These are phyloP conservation scores for Opisthocomus hoazin DNA, from an alignment of 2,113 vertebrate genomes.

Conservation along the genomic window DNA sequence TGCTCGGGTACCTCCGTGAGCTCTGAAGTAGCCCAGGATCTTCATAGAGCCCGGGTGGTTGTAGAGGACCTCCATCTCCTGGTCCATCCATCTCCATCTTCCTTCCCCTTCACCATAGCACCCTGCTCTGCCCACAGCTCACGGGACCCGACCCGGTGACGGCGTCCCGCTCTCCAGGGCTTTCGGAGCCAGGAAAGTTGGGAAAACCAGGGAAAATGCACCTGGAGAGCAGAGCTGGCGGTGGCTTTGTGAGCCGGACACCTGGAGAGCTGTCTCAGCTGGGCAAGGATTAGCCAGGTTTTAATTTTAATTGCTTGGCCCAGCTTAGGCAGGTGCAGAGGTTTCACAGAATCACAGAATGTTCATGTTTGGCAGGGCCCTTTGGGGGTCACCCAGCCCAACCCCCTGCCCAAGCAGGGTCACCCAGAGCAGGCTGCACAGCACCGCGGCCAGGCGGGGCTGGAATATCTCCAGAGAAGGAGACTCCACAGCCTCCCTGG, in stretches of 20 bases:
- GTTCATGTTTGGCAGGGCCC: too few species aligned
- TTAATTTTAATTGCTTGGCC: neutral
- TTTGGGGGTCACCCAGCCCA: too few species aligned
- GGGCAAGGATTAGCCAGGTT: neutral
- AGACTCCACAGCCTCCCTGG: too few species aligned
- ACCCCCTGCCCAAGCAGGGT: too few species aligned
- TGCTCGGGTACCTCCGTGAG: neutral
- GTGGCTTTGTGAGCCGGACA: neutral
- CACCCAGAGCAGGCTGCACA: too few species aligned
- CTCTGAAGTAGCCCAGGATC: neutral
- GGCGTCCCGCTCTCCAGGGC: neutral
- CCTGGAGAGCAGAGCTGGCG: neutral
- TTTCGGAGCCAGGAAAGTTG: neutral
- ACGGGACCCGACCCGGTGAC: fast-evolving
- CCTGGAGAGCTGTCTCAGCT: neutral
- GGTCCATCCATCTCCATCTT: neutral
- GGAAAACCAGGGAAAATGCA: neutral
- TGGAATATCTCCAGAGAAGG: too few species aligned
- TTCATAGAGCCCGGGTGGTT: too few species aligned
- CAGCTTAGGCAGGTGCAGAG: neutral
- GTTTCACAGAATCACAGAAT: too few species aligned
- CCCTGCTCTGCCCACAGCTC: neutral
- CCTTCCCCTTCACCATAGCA: neutral
- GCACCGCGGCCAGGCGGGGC: too few species aligned
- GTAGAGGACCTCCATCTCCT: neutral